These are phyloP conservation scores for Dolichoris vasculosae DNA, from an alignment of 1,140 invertebrate species.

Conservation along the genomic window DNA sequence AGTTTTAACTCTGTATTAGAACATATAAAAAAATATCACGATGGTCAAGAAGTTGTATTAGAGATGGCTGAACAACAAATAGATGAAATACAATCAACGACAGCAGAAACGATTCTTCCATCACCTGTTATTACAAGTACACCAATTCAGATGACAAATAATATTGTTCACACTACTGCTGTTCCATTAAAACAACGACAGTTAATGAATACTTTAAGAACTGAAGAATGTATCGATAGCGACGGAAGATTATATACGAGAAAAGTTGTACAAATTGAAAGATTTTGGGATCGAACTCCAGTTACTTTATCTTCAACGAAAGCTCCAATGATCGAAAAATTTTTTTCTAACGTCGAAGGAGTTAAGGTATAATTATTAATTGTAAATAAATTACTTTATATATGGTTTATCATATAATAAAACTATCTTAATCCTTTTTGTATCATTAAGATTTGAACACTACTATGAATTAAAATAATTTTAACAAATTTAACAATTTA, in stretches of 20 bases:
- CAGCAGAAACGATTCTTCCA: constrained; percentile 49
- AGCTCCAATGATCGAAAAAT: constrained; percentile 72
- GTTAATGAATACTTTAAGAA: constrained; percentile 72
- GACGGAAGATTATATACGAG: constrained; percentile 74
- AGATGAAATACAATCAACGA: constrained; percentile 61
- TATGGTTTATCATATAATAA: not conserved
- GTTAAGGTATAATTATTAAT: constrained; percentile 62
- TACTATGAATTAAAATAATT: too few species aligned
- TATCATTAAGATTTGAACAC: too few species aligned
- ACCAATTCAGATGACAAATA: constrained; percentile 53
- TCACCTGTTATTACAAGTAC: constrained; percentile 41
- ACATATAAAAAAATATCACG: constrained; percentile 80
- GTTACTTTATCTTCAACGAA: constrained; percentile 59
- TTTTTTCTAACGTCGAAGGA: constrained; percentile 72
- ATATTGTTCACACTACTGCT: constrained; percentile 7
- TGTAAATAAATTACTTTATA: not conserved
- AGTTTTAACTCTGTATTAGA: constrained; percentile 79
- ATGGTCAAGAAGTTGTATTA: constrained; percentile 79
- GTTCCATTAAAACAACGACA: constrained; percentile 59
- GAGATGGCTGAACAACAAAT: constrained; percentile 72
- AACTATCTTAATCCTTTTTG: too few species aligned
- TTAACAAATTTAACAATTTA: too few species aligned
- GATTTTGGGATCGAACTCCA: constrained; percentile 72
- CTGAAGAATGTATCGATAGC: constrained; percentile 74
- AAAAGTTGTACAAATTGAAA: constrained; percentile 76